phyloP scores from a whole-genome alignment of 2,888 invertebrate species.

The Andrena dorsata region DNA sequence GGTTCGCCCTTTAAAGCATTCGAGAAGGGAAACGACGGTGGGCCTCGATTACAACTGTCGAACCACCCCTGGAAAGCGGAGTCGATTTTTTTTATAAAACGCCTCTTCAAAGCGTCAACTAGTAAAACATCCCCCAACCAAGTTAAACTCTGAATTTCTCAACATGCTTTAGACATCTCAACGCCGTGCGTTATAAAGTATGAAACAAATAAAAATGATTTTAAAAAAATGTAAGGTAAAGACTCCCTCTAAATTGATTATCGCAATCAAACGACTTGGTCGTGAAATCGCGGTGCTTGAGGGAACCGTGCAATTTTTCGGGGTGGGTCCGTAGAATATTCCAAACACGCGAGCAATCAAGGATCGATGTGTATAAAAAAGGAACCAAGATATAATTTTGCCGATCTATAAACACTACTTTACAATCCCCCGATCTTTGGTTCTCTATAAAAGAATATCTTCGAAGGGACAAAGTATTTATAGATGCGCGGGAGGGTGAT shows the following conservation, averaged over 20 bases:
- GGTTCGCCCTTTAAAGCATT: slow-evolving; percentile 35
- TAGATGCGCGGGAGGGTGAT: not conserved
- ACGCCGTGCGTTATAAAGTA: not conserved
- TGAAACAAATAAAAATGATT: not conserved
- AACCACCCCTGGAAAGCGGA: not conserved
- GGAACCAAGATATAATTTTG: not conserved
- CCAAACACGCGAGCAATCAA: too few species aligned
- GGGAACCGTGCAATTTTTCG: too few species aligned
- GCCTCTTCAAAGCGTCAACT: not conserved
- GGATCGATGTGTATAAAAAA: not conserved
- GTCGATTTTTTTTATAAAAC: not conserved
- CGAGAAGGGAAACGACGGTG: not conserved
- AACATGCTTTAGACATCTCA: not conserved
- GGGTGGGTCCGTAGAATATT: too few species aligned
- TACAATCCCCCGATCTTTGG: not conserved
- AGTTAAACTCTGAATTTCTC: not conserved
- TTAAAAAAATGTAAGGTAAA: not conserved
- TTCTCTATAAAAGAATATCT: not conserved
- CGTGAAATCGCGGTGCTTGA: not conserved
- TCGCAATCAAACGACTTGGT: not conserved
- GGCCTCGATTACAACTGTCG: not conserved
- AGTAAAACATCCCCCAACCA: not conserved
- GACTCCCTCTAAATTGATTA: not conserved
- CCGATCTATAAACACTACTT: not conserved
- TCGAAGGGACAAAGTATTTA: not conserved